Conservation (phyloP, 2,797 vertebrate species). For the Hemitrygon akajei region DNA sequence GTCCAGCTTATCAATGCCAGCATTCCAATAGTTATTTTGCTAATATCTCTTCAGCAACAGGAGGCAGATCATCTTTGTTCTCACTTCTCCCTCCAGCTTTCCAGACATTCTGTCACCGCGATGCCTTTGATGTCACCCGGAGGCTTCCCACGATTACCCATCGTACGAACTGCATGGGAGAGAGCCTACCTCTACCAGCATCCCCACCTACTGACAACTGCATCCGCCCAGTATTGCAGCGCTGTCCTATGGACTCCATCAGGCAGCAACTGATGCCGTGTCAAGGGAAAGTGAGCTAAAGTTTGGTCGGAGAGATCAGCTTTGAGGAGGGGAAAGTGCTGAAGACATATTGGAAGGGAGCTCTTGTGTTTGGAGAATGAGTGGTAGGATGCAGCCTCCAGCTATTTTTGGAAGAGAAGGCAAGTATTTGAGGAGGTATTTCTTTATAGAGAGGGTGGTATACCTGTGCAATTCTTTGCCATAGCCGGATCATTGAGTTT, state of each 20-base stretch:
- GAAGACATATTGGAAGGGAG: not conserved
- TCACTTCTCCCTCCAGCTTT: not conserved
- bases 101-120: not conserved
- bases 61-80: constrained; percentile 14
- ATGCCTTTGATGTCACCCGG: not conserved
- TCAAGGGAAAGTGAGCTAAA: not conserved
- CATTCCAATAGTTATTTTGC: constrained; percentile 71
- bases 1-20: constrained; percentile 69
- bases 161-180: not conserved
- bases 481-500: too few species aligned
- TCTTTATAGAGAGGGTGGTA: too few species aligned
- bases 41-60: constrained; percentile 42
- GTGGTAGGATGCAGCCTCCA: not conserved
- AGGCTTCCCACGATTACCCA: constrained; percentile 29
- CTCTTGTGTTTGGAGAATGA: not conserved
- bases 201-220: not conserved
- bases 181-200: not conserved
- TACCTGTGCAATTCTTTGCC: too few species aligned
- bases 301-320: not conserved
- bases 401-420: not conserved
- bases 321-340: not conserved
- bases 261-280: not conserved
- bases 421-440: too few species aligned
- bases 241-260: not conserved
- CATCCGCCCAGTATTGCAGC: not conserved